A percentile compares a stretch with the other conserved stretches of the same genome.
phyloP scores from a whole-genome alignment of 2,113 vertebrate genomes.

The Reinhardtius hippoglossoides region DNA sequence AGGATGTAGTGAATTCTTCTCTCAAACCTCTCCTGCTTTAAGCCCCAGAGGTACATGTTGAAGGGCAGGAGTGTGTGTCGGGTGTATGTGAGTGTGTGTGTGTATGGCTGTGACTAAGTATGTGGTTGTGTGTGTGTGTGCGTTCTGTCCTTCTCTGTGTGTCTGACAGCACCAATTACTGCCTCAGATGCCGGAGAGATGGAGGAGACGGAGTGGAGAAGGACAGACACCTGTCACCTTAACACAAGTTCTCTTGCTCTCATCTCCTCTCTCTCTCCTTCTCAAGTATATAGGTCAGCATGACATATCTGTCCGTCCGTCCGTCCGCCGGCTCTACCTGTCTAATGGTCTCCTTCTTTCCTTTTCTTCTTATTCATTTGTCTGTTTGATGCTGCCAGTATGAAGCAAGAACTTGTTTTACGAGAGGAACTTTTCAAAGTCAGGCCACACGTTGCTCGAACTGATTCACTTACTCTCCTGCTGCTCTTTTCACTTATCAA shows the following conservation, averaged over 20 bases:
- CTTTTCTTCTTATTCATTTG: conserved; percentile 17
- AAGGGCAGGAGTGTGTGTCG: conserved; percentile 62
- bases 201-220: conserved; percentile 60
- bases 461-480: conserved; percentile 37
- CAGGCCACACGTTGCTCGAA: conserved; percentile 1
- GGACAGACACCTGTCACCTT: conserved; percentile 78
- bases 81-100: neutral
- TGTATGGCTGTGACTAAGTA: neutral
- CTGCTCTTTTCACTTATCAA: conserved; percentile 50
- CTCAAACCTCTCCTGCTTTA: conserved; percentile 61
- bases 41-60: conserved; percentile 59
- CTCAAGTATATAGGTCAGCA: conserved; percentile 60
- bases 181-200: conserved; percentile 65
- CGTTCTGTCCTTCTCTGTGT: conserved; percentile 67
- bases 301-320: conserved; percentile 47
- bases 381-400: conserved; percentile 36
- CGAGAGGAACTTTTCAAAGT: conserved; percentile 53
- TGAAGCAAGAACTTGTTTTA: conserved; percentile 26
- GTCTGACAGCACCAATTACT: conserved; percentile 82
- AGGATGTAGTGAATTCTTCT: conserved; percentile 63
- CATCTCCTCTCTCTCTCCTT: conserved; percentile 39
- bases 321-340: conserved; percentile 26
- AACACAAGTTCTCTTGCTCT: conserved; percentile 56
- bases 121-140: conserved; percentile 33
- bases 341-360: conserved; percentile 38